phyloP scores from a whole-genome alignment of 2,888 invertebrate species.

The Phalera bucephala region DNA sequence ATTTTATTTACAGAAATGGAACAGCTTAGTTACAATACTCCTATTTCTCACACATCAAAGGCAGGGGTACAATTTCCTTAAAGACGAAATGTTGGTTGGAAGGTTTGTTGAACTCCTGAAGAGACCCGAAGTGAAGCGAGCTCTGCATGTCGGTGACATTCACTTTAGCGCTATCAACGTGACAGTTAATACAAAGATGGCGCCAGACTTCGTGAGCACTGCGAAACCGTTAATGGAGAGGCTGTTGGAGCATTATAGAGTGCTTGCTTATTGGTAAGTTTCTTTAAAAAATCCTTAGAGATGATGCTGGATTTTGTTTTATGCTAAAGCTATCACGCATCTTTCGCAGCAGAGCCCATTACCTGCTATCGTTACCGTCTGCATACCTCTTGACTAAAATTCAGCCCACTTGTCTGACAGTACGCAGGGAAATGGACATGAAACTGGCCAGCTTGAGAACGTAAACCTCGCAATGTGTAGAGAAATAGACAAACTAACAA shows the following conservation, averaged over 20 bases:
- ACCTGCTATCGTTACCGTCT: too few relatives aligned
- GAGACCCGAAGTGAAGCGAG: constrained; percentile 49
- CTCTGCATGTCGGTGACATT: constrained; percentile 66
- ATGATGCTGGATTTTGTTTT: not conserved
- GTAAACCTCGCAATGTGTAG: too few relatives aligned
- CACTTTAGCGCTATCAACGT: constrained; percentile 53
- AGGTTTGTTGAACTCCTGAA: constrained; percentile 41
- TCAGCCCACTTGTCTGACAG: too few relatives aligned
- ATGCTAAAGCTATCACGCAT: too few relatives aligned
- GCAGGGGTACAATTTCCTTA: constrained; percentile 69
- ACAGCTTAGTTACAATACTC: constrained; percentile 42
- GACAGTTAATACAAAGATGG: constrained; percentile 53
- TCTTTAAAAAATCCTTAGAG: not conserved
- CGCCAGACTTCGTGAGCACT: constrained; percentile 61
- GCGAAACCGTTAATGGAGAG: constrained; percentile 54
- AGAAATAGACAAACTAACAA: too few relatives aligned
- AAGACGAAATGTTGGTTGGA: constrained; percentile 50
- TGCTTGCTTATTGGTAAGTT: constrained; percentile 58
- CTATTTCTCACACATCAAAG: constrained; percentile 52
- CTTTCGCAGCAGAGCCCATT: too few relatives aligned
- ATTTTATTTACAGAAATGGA: constrained; percentile 63
- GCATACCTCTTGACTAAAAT: too few relatives aligned
- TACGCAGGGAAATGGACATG: too few relatives aligned
- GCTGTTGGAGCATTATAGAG: constrained; percentile 60
- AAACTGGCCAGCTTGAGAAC: too few relatives aligned